Conservation (phyloP, 2,797 vertebrate genomes). For the Alcedo quadribrachys region DNA sequence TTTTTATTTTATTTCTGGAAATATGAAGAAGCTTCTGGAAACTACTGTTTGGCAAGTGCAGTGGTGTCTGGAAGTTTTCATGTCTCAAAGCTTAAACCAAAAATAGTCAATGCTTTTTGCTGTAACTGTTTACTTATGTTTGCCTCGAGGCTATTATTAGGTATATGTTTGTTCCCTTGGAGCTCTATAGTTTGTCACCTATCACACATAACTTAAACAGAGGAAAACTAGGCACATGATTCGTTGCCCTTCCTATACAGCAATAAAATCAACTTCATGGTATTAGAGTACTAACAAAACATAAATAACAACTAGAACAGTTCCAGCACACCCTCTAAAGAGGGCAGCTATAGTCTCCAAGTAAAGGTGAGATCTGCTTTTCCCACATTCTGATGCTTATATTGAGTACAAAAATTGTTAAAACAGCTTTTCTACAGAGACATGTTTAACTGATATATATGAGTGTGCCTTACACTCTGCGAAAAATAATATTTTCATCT, state of each 20-base stretch:
- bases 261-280: background rate
- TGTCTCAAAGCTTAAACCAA: background rate
- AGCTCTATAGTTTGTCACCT: background rate
- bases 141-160: background rate
- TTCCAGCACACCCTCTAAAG: background rate
- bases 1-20: background rate
- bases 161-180: background rate
- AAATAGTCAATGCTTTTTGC: background rate
- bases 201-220: background rate
- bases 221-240: background rate
- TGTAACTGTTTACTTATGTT: background rate
- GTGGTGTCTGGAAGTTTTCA: background rate
- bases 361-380: slow-evolving; percentile 2
- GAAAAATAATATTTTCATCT: slow-evolving; percentile 31
- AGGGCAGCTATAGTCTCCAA: background rate
- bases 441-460: background rate
- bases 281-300: background rate
- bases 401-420: background rate
- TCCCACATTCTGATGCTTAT: background rate
- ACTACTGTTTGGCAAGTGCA: background rate
- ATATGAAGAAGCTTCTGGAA: background rate
- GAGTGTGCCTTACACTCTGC: background rate
- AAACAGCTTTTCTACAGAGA: background rate
- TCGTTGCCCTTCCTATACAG: background rate
- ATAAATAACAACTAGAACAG: background rate